Conservation (phyloP, 2,888 invertebrate genomes). For the Ormia ochracea region DNA sequence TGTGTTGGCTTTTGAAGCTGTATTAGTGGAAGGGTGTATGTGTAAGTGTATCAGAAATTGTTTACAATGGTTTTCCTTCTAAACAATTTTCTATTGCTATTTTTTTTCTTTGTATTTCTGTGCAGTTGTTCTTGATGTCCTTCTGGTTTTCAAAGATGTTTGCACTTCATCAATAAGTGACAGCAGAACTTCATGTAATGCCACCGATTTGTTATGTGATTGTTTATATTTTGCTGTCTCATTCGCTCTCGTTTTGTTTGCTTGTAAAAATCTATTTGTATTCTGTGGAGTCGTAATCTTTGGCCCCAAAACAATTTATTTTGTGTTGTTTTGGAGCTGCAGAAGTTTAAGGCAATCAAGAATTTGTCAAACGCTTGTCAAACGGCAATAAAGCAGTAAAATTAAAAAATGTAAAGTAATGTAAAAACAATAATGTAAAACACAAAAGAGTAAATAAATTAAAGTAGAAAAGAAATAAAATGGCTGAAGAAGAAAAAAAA, state of each 20-base stretch:
- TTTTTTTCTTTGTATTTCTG: conserved; percentile 5
- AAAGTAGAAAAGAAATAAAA: too few species aligned
- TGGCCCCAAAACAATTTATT: neutral
- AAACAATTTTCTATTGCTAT: neutral
- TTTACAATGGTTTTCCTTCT: neutral
- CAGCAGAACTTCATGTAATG: conserved; percentile 38
- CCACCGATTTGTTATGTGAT: conserved; percentile 23
- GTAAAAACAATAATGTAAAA: too few species aligned
- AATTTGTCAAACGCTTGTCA: too few species aligned
- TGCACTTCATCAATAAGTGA: conserved; percentile 39
- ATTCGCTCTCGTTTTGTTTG: neutral
- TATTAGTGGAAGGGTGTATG: neutral
- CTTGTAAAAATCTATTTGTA: neutral
- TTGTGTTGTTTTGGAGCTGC: neutral
- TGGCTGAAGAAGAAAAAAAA: too few species aligned
- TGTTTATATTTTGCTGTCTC: neutral
- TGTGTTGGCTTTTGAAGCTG: neutral
- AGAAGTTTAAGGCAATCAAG: neutral
- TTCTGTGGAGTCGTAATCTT: neutral
- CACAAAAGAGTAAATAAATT: too few species aligned
- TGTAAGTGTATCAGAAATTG: neutral
- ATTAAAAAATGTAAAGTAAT: too few species aligned
- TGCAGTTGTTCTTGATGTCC: conserved; percentile 11
- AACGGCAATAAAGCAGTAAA: too few species aligned
- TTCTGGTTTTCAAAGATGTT: conserved; percentile 7